Evolutionary conservation across 2,797 vertebrate species (phyloP).

Genomic region (Remorina albescens): DNA sequence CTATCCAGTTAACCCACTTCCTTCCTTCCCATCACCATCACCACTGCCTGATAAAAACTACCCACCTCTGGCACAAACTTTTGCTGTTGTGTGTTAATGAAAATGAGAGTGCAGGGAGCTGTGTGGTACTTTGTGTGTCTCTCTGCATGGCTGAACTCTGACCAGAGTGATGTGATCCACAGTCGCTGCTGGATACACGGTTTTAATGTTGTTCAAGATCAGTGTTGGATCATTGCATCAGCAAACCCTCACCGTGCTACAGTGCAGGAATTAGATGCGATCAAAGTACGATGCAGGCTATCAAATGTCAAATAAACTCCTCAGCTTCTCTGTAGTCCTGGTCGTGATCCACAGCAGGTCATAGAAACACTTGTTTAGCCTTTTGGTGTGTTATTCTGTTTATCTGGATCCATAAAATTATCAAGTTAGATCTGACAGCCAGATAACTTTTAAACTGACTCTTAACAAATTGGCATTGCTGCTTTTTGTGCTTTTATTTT

Average conservation of each 20-base stretch:
- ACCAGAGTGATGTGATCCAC: conserved; percentile 56
- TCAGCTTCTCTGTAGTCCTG: conserved; percentile 10
- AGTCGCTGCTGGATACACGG: conserved; percentile 54
- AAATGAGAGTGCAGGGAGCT: conserved; percentile 37
- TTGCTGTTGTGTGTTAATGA: conserved; percentile 37
- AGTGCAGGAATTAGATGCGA: conserved; percentile 32
- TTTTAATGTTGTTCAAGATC: conserved; percentile 54
- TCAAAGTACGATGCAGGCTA: conserved; percentile 17
- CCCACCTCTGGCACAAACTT: conserved; percentile 52
- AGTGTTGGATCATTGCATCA: conserved; percentile 51
- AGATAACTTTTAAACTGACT: too few relatives aligned
- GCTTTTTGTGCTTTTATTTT: too few relatives aligned
- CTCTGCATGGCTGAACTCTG: conserved; percentile 54
- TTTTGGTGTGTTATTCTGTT: background rate
- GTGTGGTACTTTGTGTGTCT: conserved; percentile 32
- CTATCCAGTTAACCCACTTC: background rate
- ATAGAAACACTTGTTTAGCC: conserved; percentile 24
- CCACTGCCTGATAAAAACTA: conserved; percentile 27
- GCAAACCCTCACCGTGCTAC: conserved; percentile 21
- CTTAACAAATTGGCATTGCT: too few relatives aligned
- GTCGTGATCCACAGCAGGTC: conserved; percentile 18
- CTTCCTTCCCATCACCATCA: background rate
- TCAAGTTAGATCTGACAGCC: background rate
- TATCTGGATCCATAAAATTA: background rate
- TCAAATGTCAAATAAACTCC: conserved; percentile 37